Conservation (phyloP, 2,113 vertebrate species). For the Gallinago media region DNA sequence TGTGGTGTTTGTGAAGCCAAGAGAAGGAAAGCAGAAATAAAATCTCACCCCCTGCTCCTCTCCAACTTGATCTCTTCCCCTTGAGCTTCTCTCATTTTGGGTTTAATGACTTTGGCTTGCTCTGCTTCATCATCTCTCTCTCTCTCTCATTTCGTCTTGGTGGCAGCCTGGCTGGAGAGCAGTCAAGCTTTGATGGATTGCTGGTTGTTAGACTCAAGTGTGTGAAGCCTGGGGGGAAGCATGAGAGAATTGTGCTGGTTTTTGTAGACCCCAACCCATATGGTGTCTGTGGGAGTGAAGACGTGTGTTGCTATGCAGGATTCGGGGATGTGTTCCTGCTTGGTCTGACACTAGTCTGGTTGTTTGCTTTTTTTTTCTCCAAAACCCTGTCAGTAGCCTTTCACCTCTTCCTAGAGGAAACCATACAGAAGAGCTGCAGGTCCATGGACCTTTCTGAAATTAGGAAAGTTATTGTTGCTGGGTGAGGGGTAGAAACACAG, state of each 20-base stretch:
- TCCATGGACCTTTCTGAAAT: background rate
- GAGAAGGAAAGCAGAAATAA: background rate
- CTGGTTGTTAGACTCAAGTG: background rate
- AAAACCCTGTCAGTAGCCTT: background rate
- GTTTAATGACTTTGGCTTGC: background rate
- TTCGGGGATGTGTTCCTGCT: background rate
- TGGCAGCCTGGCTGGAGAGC: background rate
- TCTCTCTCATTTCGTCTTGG: accelerated
- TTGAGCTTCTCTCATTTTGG: background rate
- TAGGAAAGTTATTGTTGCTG: background rate
- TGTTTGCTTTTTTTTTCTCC: background rate
- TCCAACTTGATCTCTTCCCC: background rate
- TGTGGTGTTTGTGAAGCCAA: background rate
- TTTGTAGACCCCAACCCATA: background rate
- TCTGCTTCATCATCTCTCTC: background rate
- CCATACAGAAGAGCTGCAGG: background rate
- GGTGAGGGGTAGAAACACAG: background rate
- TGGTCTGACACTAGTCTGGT: background rate
- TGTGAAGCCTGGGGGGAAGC: background rate
- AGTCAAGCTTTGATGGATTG: background rate
- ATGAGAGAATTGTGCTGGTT: background rate
- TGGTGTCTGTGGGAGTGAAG: background rate
- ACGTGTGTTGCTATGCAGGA: background rate
- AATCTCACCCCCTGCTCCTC: background rate
- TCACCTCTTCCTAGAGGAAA: background rate